phyloP scores from a whole-genome alignment of 2,888 invertebrate species.

The Acleris emargana region DNA sequence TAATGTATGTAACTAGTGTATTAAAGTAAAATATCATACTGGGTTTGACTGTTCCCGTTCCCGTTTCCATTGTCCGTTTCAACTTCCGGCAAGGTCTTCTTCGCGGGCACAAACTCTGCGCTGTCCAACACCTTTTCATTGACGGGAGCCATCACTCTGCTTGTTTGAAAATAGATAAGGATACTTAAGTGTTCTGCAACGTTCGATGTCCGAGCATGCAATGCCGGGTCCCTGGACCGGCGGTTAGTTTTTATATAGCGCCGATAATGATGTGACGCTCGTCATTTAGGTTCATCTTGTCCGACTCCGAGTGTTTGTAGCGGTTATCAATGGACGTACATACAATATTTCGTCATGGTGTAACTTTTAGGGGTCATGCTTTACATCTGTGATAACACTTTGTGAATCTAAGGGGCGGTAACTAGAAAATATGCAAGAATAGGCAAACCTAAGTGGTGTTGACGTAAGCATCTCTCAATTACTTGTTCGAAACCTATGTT shows the following conservation, averaged over 20 bases:
- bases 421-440: no score
- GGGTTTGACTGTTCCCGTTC: conserved; percentile 15
- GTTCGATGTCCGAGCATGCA: conserved; percentile 65
- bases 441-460: no score
- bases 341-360: conserved; percentile 20
- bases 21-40: conserved; percentile 13
- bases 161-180: conserved; percentile 44
- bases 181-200: conserved; percentile 49
- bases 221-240: conserved; percentile 57
- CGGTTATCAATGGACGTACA: conserved; percentile 20
- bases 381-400: not conserved
- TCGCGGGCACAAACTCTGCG: conserved; percentile 60
- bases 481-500: no score
- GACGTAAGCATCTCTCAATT: no score
- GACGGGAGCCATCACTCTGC: conserved; percentile 69
- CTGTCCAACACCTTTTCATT: conserved; percentile 66
- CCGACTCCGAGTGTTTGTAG: conserved; percentile 26
- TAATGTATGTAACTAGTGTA: no score
- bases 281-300: conserved; percentile 41
- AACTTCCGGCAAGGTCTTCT: conserved; percentile 70
- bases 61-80: conserved; percentile 65
- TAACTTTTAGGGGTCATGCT: conserved; percentile 27
- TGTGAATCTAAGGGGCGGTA: not conserved
- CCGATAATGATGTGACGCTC: conserved; percentile 11
- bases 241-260: conserved; percentile 64